These are phyloP conservation scores for Microctenopoma lineatum DNA, from an alignment of 2,797 vertebrate genomes.

Conservation along the genomic window DNA sequence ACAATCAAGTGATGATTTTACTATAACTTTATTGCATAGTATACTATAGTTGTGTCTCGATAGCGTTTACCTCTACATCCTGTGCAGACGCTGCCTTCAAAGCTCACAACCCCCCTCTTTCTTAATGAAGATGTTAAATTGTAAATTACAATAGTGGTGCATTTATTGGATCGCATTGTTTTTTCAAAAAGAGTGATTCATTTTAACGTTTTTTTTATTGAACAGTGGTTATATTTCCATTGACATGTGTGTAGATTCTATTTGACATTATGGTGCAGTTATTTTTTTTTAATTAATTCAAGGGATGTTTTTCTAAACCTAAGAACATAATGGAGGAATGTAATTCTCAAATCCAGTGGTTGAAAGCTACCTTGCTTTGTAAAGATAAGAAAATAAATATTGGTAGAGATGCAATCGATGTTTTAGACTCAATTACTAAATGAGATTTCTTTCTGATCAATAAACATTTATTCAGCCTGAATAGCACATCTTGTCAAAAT, in stretches of 20 bases:
- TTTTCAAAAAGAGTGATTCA: too few species aligned
- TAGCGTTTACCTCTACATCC: neutral
- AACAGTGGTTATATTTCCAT: too few species aligned
- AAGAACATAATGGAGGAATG: neutral
- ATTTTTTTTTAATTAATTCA: neutral
- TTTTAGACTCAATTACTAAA: conserved; percentile 11
- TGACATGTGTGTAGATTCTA: neutral
- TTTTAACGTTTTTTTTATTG: too few species aligned
- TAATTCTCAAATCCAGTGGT: neutral
- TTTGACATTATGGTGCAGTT: too few species aligned
- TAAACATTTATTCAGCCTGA: conserved; percentile 7
- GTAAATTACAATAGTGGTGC: neutral
- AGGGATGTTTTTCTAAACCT: neutral
- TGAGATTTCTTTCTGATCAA: conserved; percentile 4
- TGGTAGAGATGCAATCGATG: neutral
- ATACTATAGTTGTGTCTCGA: neutral
- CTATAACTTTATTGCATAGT: neutral
- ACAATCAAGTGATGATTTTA: neutral
- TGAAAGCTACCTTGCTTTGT: neutral
- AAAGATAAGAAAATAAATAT: conserved; percentile 28
- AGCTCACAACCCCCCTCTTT: accelerated
- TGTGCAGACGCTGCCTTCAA: neutral
- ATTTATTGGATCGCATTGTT: neutral
- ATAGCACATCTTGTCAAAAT: conserved; percentile 8
- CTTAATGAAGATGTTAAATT: neutral